These are phyloP conservation scores for Elanus axillaris DNA, from an alignment of 2,113 vertebrate species.

Conservation along the genomic window DNA sequence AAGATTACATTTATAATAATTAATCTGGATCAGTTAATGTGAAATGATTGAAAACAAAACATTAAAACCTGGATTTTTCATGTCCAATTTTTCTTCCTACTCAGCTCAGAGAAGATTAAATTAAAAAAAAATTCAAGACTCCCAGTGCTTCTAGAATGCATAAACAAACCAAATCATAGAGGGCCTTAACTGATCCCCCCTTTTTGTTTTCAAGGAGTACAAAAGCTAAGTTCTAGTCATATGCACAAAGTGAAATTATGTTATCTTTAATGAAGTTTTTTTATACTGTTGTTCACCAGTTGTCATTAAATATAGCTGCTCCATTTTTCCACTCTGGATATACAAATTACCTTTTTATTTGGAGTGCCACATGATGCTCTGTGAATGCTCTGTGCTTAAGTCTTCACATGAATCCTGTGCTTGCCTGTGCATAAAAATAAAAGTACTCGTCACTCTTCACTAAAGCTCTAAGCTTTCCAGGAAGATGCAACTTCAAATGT, in stretches of 20 bases:
- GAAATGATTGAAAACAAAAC: background rate
- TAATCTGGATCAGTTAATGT: background rate
- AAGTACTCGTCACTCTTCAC: background rate
- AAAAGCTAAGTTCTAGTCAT: background rate
- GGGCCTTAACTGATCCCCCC: accelerated
- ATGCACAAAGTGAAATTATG: background rate
- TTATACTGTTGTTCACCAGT: background rate
- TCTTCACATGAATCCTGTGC: background rate
- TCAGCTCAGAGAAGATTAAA: background rate
- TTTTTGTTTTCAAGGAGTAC: background rate
- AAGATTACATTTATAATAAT: background rate
- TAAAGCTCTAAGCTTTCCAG: background rate
- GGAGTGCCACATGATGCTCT: background rate
- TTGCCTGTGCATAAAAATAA: background rate
- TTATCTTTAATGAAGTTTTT: background rate
- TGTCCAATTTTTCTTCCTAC: background rate
- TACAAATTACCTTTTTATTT: background rate
- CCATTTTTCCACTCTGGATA: background rate
- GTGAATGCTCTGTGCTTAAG: background rate
- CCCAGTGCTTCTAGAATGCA: background rate
- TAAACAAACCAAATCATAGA: background rate
- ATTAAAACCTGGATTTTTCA: background rate
- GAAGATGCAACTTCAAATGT: background rate
- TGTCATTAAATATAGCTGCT: background rate
- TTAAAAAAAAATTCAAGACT: background rate